Base-by-base conservation (phyloP, 1,140 invertebrate species). In the Lepidurus packardi region DNA sequence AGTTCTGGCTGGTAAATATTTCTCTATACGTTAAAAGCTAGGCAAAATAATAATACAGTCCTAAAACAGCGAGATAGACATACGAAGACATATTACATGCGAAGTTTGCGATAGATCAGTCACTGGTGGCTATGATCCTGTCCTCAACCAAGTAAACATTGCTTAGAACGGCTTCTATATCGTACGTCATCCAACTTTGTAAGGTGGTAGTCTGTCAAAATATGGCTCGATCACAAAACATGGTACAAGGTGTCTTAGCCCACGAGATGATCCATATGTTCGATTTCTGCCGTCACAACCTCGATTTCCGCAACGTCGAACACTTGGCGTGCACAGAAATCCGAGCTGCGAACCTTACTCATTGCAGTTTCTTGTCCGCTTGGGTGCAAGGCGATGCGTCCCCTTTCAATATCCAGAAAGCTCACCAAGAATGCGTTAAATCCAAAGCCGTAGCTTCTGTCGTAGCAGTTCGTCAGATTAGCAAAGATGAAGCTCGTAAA, bases 181-280 rank as follows among this genome's bases (percentile, higher is more conserved):
- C 16, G 21, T 10, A 16, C n/a, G 8, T 9, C 79, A 80, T 81
- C 78, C 79, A 73, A 80, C 25, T 82, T 83, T 86, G 86, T 16
- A 84, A 97, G 91, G 90, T 98, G 80, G 91, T 98, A 8, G 87
- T 98, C 11, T 98, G 96, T 83, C 93, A 97, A 84, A 98, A 98
- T 87, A 89, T 90, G 75, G 89, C 90, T 16, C 87, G 82, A 74
- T 87, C 85, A 53, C 84, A 90, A 84, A 88, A 88, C 7, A 87
- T 90, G 81, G 89, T 95, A 1, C 91, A 93, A 84, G 90, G 90
- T 79, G 91, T 95, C 8, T 83, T 98, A 5, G 89, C 91, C 1
- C 97, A 98, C 85, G 97, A 98, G 86, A 89, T 98, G 88, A 91
- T 98, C 73, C 97, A 98, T 85, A 97, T 98, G 93, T 98, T 97